Evolutionary conservation across 2,113 vertebrate genomes (phyloP).

Genomic region (Poicephalus gulielmi): DNA sequence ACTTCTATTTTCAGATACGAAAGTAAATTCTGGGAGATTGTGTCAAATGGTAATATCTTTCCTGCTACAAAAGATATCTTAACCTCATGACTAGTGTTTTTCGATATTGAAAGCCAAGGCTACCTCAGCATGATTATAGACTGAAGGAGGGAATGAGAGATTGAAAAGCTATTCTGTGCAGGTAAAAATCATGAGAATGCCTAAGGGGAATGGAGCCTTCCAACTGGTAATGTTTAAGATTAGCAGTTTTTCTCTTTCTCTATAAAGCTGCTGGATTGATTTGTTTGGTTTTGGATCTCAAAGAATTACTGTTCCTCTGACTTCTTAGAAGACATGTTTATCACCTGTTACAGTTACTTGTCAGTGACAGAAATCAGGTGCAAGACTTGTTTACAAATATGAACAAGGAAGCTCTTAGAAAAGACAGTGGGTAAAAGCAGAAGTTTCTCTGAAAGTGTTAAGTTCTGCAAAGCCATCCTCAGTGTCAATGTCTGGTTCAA

Average conservation of each 20-base stretch:
- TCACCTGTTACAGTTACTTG: background rate
- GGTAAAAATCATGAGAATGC: background rate
- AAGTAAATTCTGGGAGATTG: background rate
- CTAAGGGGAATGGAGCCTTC: background rate
- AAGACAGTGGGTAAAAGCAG: background rate
- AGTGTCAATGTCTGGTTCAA: background rate
- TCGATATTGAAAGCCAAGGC: background rate
- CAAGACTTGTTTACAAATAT: background rate
- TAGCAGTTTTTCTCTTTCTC: background rate
- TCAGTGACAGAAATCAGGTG: background rate
- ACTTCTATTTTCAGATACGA: background rate
- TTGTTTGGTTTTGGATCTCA: background rate
- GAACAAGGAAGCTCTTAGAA: background rate
- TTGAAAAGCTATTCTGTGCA: background rate
- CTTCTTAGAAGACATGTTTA: background rate
- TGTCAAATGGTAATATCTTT: background rate
- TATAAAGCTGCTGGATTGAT: background rate
- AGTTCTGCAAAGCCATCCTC: background rate
- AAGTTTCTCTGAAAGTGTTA: background rate
- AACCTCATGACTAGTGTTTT: background rate
- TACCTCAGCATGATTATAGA: background rate
- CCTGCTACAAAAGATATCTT: background rate
- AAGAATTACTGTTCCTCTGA: background rate
- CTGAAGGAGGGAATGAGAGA: background rate
- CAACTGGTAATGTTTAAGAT: background rate